Evolutionary conservation across 1,140 invertebrate genomes (phyloP).

Genomic region (Bombus haemorrhoidalis): DNA sequence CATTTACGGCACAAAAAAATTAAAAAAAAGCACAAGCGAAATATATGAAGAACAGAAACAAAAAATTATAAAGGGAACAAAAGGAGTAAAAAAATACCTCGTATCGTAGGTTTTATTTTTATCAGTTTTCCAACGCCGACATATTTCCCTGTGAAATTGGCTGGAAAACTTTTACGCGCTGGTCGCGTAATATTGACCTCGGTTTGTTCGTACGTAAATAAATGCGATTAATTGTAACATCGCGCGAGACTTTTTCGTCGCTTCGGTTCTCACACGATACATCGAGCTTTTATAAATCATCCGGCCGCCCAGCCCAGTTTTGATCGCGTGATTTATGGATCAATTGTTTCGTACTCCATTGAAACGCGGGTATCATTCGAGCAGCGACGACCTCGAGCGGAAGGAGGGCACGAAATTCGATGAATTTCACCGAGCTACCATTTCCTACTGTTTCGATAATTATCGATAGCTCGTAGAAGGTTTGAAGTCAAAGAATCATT

Average conservation of each 20-base stretch:
- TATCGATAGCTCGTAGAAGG: background rate
- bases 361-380: slow-evolving; percentile 22
- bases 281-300: slow-evolving; percentile 33
- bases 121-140: background rate
- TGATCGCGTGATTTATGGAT: slow-evolving; percentile 51
- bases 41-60: background rate
- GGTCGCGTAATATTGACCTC: slow-evolving; percentile 35
- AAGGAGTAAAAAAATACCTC: slow-evolving; percentile 28
- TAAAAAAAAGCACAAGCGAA: background rate
- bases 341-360: slow-evolving; percentile 42
- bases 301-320: background rate
- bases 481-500: background rate
- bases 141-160: slow-evolving; percentile 6
- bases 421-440: background rate
- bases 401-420: background rate
- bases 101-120: slow-evolving; percentile 25
- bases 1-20: background rate
- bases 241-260: slow-evolving; percentile 15
- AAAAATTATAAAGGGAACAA: background rate
- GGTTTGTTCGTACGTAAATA: slow-evolving; percentile 25
- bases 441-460: background rate
- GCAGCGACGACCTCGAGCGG: background rate
- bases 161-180: background rate
- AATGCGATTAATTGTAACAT: slow-evolving; percentile 44
- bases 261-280: background rate